phyloP scores from a whole-genome alignment of 2,888 invertebrate species.

The Eristalinus sepulchralis region DNA sequence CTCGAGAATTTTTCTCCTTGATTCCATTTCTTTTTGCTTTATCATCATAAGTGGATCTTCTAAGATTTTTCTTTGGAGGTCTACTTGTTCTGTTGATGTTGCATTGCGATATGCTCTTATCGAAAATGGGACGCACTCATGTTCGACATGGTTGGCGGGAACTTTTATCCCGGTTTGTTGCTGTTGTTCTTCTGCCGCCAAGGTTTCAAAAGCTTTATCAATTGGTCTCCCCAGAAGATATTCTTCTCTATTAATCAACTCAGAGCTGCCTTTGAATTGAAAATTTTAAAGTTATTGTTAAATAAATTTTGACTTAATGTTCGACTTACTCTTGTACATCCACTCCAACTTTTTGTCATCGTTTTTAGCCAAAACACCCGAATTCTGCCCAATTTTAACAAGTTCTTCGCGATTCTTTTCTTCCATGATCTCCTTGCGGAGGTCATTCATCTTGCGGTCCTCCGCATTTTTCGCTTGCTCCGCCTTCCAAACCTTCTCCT shows the following conservation, averaged over 20 bases:
- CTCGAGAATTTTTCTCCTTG: constrained; percentile 90
- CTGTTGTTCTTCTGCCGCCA: constrained; percentile 83
- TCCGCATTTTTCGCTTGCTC: constrained; percentile 88
- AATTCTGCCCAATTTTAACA: constrained; percentile 83
- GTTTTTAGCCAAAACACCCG: constrained; percentile 81
- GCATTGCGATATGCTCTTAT: constrained; percentile 82
- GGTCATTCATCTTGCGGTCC: constrained; percentile 85
- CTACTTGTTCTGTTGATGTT: constrained; percentile 87
- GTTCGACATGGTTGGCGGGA: constrained; percentile 86
- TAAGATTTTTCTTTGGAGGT: constrained; percentile 92
- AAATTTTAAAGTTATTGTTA: neutral
- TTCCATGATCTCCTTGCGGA: constrained; percentile 86
- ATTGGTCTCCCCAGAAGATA: constrained; percentile 89
- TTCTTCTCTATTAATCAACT: constrained; percentile 88
- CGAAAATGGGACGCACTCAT: constrained; percentile 90
- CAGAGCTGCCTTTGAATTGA: constrained; percentile 75
- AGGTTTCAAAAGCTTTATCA: constrained; percentile 89
- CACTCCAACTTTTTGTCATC: constrained; percentile 87
- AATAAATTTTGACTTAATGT: neutral
- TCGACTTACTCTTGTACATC: constrained; percentile 89
- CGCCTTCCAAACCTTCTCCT: constrained; percentile 90
- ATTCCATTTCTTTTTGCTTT: constrained; percentile 94
- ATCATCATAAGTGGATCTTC: constrained; percentile 96
- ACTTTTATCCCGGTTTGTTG: constrained; percentile 78
- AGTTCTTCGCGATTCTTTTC: constrained; percentile 86